Base-by-base conservation (phyloP, 2,888 invertebrate genomes). In the Thymelicus acteon region DNA sequence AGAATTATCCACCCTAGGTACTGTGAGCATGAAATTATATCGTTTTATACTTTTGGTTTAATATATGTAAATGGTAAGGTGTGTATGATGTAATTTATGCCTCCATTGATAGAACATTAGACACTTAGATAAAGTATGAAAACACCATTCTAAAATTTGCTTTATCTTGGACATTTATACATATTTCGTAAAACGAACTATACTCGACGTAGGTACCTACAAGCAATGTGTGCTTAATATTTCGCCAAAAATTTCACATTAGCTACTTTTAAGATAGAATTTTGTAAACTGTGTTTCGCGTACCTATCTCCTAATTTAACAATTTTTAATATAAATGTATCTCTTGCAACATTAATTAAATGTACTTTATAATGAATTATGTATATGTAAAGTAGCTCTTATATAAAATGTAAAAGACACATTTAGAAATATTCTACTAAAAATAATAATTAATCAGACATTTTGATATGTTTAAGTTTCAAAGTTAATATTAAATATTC, bases 381-480 rank as follows among this genome's bases (percentile, higher is more conserved):
- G 54, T 54, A 12, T n/a, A 54, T 54, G 0, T 24, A 54, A 24
- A 19, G 19, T 24, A 31, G 24, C 24, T 5, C 10, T 54, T 24
- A 24, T 54, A n/a, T 54, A 54, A 54, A 54, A 12, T 54, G 54
- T 54, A 24, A 54, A 54, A 4, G 54, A 54, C 24, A 54, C 8
- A 10, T 24, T 54, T 54, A 54, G 24, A 54, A 12, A 54, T 54
- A 54, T 15, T 52, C 54, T 63, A 63, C 31, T 31, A 31, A 31
- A 31, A 31, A 31, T 31, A 31, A 31, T n/a, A 63, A 19, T 13
- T 13, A 58, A 68, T 73, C 54, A 69, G 63, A 58, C 72, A 73
- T 15, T 44, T 71, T 73, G 73, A 74, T 74, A 74, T 74, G 73
- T 74, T 63, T 58, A 8, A 58, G 69, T 74, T 73, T 10, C 54